Evolutionary conservation across 2,888 invertebrate species (phyloP).

Genomic region (Hydrotaea cyrtoneurina): DNA sequence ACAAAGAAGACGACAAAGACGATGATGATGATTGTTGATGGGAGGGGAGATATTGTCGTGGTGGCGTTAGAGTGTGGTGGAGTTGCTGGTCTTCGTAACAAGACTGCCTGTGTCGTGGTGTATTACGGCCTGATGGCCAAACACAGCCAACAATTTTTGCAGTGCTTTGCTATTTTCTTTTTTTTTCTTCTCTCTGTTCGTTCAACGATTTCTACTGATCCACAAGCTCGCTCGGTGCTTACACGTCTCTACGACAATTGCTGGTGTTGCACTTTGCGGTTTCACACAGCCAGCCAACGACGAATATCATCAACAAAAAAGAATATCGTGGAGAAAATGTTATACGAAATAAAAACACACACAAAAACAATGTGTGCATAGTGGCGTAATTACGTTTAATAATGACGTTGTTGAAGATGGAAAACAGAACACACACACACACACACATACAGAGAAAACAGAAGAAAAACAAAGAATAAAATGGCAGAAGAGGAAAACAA

Average conservation of each 20-base stretch:
- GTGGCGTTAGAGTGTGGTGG: not conserved
- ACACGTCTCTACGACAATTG: not conserved
- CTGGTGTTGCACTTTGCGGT: constrained; percentile 27
- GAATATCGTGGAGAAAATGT: constrained; percentile 16
- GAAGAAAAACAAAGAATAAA: not conserved
- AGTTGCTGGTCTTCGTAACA: not conserved
- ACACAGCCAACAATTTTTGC: not conserved
- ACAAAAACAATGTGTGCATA: not conserved
- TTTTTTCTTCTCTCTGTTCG: no score
- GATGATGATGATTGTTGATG: constrained; percentile 33
- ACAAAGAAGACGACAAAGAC: constrained; percentile 25
- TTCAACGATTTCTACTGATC: constrained; percentile 24
- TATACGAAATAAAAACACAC: not conserved
- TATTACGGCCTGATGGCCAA: not conserved
- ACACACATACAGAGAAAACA: not conserved
- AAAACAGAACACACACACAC: not conserved
- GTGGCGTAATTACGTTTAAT: constrained; percentile 37
- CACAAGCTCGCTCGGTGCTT: no score
- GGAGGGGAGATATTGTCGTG: not conserved
- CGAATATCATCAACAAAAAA: constrained; percentile 20
- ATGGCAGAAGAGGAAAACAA: constrained; percentile 15
- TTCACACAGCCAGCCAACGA: not conserved
- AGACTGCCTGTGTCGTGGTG: not conserved
- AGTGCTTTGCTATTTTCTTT: constrained; percentile 13
- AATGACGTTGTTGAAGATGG: not conserved